Evolutionary conservation across 2,113 vertebrate genomes (phyloP).

Genomic region (Plecturocebus donacophilus): DNA sequence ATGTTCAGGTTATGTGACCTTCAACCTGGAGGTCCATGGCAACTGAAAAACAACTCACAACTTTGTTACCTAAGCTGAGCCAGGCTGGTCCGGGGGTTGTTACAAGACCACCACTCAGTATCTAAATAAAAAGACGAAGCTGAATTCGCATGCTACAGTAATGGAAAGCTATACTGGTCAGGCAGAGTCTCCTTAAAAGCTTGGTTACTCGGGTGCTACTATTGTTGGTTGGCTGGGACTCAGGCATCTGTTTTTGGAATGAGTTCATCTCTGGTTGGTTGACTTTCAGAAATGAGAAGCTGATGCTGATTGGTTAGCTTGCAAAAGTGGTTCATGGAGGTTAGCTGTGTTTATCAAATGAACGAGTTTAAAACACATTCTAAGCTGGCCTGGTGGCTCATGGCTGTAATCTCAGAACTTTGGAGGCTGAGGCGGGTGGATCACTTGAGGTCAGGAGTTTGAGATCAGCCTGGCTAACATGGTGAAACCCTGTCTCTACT

Average conservation of each 20-base stretch:
- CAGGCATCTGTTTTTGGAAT: neutral
- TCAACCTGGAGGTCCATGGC: no score
- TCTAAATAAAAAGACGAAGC: neutral
- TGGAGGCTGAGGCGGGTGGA: no score
- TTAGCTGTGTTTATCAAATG: neutral
- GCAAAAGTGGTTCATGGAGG: neutral
- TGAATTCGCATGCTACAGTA: neutral
- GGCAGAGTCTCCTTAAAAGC: neutral
- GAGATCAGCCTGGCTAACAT: no score
- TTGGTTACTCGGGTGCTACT: neutral
- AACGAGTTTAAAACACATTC: neutral
- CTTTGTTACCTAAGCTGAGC: no score
- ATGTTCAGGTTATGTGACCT: no score
- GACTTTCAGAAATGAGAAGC: neutral
- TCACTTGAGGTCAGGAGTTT: no score
- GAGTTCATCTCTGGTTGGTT: neutral
- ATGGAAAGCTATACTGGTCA: neutral
- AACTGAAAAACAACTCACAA: no score
- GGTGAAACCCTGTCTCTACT: no score
- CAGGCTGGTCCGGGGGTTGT: no score
- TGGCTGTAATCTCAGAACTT: no score
- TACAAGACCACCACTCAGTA: neutral
- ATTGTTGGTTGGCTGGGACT: neutral
- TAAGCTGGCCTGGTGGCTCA: no score
- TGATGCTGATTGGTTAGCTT: neutral